Conservation (phyloP, 2,797 vertebrate genomes). For the Gallinago nigripennis region DNA sequence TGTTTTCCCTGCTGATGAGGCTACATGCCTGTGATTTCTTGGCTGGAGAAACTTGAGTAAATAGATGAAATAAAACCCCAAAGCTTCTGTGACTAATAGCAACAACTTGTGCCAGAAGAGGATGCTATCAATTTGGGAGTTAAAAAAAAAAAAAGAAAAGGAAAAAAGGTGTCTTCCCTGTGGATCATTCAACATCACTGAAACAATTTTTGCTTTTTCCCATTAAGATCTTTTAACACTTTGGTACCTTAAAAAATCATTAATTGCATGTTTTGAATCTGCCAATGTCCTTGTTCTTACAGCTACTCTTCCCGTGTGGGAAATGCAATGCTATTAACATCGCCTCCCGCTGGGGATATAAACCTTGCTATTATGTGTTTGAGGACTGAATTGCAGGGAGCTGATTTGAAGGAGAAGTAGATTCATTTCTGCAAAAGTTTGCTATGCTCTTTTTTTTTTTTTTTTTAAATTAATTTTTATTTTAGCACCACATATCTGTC, state of each 20-base stretch:
- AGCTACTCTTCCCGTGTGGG: not conserved
- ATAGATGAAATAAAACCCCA: not conserved
- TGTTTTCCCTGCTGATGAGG: slow-evolving; percentile 22
- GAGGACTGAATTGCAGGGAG: not conserved
- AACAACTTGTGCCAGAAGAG: not conserved
- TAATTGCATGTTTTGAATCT: not conserved
- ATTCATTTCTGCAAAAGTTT: not conserved
- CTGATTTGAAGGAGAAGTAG: not conserved
- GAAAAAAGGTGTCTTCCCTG: not conserved
- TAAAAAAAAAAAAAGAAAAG: not conserved
- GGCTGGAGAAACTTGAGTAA: slow-evolving; percentile 13
- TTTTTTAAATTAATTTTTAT: no score
- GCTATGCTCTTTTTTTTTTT: not conserved
- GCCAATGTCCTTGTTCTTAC: not conserved
- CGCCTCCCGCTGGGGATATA: not conserved
- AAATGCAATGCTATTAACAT: not conserved
- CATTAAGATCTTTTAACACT: not conserved
- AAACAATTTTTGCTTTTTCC: not conserved
- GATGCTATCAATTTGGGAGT: not conserved
- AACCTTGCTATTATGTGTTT: not conserved
- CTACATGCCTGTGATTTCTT: slow-evolving; percentile 33
- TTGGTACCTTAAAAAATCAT: not conserved
- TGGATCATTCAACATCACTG: not conserved
- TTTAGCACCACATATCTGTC: not conserved
- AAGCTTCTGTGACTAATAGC: slow-evolving; percentile 9